Evolutionary conservation across 92 coral and sea anemone species (phyloP).

Genomic region (Siderastrea radians): DNA sequence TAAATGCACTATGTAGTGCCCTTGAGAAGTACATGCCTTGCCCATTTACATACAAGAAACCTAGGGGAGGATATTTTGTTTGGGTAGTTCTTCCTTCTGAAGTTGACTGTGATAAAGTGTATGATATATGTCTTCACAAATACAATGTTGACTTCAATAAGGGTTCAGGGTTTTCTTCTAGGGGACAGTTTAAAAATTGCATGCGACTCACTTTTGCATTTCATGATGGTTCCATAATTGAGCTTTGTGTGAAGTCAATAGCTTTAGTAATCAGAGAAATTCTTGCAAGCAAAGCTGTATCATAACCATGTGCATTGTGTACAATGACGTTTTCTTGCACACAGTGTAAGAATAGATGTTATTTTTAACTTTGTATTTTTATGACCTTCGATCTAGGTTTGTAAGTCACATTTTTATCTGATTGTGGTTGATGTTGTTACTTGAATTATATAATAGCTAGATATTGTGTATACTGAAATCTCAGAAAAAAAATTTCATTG

Average conservation of each 20-base stretch:
- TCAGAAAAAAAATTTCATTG: too few species aligned
- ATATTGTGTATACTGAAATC: too few species aligned
- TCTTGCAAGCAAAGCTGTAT: not conserved
- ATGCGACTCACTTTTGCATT: slow-evolving; percentile 80
- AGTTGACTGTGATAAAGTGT: slow-evolving; percentile 66
- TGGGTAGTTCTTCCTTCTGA: slow-evolving; percentile 85
- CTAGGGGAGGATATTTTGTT: slow-evolving; percentile 92
- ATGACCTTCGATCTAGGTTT: too few species aligned
- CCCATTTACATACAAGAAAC: slow-evolving; percentile 70
- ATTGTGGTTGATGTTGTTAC: too few species aligned
- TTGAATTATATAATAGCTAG: too few species aligned
- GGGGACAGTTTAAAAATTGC: slow-evolving; percentile 84
- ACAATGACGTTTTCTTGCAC: too few species aligned
- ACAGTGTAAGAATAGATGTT: not conserved
- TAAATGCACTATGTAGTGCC: slow-evolving; percentile 85
- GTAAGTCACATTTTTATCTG: too few species aligned
- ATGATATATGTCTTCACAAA: slow-evolving; percentile 67
- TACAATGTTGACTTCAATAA: slow-evolving; percentile 74
- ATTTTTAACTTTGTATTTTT: too few species aligned
- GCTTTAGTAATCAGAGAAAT: slow-evolving; percentile 78
- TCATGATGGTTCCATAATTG: slow-evolving; percentile 65
- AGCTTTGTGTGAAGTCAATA: slow-evolving; percentile 67
- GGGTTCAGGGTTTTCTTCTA: slow-evolving; percentile 80
- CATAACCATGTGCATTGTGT: too few species aligned
- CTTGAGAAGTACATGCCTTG: slow-evolving; percentile 81